These are phyloP conservation scores for Pristionchus mayeri DNA, from an alignment of 2,888 invertebrate species.

Conservation along the genomic window DNA sequence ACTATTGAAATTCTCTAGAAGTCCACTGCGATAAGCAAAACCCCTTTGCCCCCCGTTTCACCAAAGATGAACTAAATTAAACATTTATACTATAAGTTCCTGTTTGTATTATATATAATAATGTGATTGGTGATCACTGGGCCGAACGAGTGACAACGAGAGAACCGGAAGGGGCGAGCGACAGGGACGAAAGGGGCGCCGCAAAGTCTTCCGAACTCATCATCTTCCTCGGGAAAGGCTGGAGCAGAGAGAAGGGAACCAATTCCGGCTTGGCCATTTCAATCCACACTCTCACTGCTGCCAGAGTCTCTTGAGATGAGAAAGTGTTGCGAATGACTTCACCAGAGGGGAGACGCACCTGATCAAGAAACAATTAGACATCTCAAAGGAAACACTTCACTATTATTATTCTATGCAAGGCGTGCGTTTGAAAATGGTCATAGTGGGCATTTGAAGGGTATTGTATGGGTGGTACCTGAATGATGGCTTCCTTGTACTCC, in stretches of 20 bases:
- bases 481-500: conserved; percentile 19
- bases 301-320: background rate
- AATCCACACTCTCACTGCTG: conserved; percentile 22
- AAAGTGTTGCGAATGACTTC: conserved; percentile 24
- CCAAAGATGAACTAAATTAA: too few relatives aligned
- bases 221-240: conserved; percentile 31
- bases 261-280: conserved; percentile 13
- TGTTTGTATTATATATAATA: conserved; percentile 3
- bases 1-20: too few relatives aligned
- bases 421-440: too few relatives aligned
- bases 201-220: conserved; percentile 15
- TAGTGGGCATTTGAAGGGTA: too few relatives aligned
- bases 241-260: background rate
- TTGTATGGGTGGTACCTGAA: too few relatives aligned
- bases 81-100: too few relatives aligned
- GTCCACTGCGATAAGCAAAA: too few relatives aligned
- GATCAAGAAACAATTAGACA: background rate
- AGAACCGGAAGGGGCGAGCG: conserved; percentile 27
- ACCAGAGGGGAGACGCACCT: conserved; percentile 34
- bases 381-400: background rate
- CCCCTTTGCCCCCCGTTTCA: too few relatives aligned
- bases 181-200: background rate
- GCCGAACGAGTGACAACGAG: conserved; percentile 26
- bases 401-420: too few relatives aligned
- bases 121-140: background rate